A percentile compares a stretch with the other conserved stretches of the same genome.
Conservation (phyloP, 2,797 vertebrate species). For the Gallirallus australis region DNA sequence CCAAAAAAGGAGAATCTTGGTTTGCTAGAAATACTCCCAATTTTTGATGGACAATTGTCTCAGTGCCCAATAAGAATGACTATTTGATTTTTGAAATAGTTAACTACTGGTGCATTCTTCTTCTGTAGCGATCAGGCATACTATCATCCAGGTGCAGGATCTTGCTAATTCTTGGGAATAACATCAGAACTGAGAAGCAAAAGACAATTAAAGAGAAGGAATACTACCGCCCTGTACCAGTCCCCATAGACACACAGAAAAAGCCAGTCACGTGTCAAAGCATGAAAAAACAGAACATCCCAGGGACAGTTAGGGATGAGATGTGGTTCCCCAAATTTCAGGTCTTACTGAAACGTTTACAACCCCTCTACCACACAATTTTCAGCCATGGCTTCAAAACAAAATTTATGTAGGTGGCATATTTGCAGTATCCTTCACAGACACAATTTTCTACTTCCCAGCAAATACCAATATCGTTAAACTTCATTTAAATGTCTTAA, state of each 20-base stretch:
- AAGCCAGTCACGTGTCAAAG: background rate
- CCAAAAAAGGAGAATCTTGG: background rate
- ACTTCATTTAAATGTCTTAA: slow-evolving; percentile 79
- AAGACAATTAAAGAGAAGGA: background rate
- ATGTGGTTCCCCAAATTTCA: background rate
- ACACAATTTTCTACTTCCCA: slow-evolving; percentile 51
- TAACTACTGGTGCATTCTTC: background rate
- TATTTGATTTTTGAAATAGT: background rate
- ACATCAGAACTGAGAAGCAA: background rate
- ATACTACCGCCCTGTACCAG: background rate
- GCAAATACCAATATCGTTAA: slow-evolving; percentile 66
- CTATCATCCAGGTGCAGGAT: background rate
- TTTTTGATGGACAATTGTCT: background rate
- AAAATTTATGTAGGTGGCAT: slow-evolving; percentile 43
- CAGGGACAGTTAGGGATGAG: background rate
- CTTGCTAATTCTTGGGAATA: background rate
- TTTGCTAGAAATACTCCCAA: background rate
- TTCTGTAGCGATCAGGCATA: background rate
- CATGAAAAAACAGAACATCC: background rate
- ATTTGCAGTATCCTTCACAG: slow-evolving; percentile 42
- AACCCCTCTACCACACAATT: background rate
- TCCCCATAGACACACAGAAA: background rate
- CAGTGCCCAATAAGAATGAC: background rate
- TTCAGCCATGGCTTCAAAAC: background rate
- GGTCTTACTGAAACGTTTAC: background rate